A percentile compares a stretch with the other conserved stretches of the same genome.
Evolutionary conservation across 2,113 vertebrate species (phyloP).

Genomic region (Siniperca knerii): DNA sequence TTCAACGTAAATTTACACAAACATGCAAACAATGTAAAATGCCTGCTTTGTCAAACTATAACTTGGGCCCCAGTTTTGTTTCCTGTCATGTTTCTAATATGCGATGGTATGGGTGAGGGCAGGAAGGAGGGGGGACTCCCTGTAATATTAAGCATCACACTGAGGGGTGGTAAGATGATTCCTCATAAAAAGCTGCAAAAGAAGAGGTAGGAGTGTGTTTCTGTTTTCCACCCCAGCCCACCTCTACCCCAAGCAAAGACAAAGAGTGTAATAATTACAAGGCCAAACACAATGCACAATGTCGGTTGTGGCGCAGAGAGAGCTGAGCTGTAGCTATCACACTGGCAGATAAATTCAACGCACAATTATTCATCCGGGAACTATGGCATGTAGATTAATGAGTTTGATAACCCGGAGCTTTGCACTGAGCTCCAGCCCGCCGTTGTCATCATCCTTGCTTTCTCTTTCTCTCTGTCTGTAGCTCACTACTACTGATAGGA

Average conservation of each 20-base stretch:
- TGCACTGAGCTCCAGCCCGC: constrained; percentile 90
- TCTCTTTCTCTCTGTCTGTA: constrained; percentile 71
- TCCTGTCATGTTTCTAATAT: constrained; percentile 16
- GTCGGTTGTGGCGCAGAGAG: constrained; percentile 82
- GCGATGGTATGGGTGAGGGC: not conserved
- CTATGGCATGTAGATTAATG: constrained; percentile 99
- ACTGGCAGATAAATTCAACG: constrained; percentile 98
- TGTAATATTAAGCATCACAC: constrained; percentile 21
- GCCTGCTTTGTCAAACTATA: not conserved
- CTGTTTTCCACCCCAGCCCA: constrained; percentile 52
- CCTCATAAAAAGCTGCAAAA: constrained; percentile 75
- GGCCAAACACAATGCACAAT: constrained; percentile 86
- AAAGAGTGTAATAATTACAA: constrained; percentile 96
- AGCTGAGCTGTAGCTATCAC: constrained; percentile 95
- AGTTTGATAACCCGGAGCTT: constrained; percentile 99
- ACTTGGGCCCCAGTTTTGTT: constrained; percentile 13
- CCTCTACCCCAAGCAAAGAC: constrained; percentile 88
- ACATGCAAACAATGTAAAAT: not conserved
- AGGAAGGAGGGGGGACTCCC: not conserved
- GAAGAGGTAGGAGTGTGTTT: constrained; percentile 48
- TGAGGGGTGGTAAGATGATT: constrained; percentile 25
- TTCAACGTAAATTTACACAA: not conserved
- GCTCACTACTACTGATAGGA: constrained; percentile 77
- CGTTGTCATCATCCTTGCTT: constrained; percentile 78
- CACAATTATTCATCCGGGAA: constrained; percentile 99